Conservation (phyloP, 2,113 vertebrate species). For the Nycticebus coucang region DNA sequence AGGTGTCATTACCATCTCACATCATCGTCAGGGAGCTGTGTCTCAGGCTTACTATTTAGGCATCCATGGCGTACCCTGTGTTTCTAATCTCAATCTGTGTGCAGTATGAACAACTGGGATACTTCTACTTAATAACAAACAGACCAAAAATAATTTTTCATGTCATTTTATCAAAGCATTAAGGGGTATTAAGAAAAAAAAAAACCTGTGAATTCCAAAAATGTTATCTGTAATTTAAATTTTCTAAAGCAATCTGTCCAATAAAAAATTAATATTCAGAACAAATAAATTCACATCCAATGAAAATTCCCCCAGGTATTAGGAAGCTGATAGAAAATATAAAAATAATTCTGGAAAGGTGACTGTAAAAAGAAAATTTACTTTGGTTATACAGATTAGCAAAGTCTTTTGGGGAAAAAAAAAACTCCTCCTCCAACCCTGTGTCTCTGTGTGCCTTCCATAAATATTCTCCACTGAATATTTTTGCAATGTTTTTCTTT, state of each 20-base stretch:
- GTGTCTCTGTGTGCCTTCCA: conserved; percentile 25
- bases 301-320: not conserved
- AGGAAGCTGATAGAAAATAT: conserved; percentile 31
- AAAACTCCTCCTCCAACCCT: not conserved
- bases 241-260: not conserved
- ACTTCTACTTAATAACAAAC: not conserved
- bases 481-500: not conserved
- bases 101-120: not conserved
- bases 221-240: not conserved
- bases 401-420: not conserved
- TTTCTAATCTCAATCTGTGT: not conserved
- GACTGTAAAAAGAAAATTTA: conserved; percentile 59
- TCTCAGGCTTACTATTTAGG: not conserved
- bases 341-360: not conserved
- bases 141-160: not conserved
- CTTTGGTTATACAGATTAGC: conserved; percentile 14
- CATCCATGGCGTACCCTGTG: no score
- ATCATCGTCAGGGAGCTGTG: not conserved
- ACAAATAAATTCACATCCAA: conserved; percentile 7
- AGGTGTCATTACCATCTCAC: not conserved
- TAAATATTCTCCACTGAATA: conserved; percentile 46
- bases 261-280: conserved; percentile 11
- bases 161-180: not conserved
- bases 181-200: not conserved
- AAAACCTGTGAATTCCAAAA: not conserved